These are phyloP conservation scores for Podotricha telesiphe DNA, from an alignment of 2,888 invertebrate genomes.

Conservation along the genomic window DNA sequence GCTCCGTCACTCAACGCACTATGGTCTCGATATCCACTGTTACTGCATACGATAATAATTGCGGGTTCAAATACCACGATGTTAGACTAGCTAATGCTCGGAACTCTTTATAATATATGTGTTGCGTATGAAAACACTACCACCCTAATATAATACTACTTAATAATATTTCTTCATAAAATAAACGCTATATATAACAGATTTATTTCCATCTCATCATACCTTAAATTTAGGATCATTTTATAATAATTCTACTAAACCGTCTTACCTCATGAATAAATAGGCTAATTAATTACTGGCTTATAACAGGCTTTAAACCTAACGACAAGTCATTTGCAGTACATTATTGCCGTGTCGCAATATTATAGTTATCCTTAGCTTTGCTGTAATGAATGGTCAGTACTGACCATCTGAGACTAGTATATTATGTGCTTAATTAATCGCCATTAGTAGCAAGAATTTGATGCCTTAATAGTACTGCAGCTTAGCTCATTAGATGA, in stretches of 20 bases:
- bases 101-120: no score
- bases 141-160: no score
- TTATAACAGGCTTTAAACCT: slow-evolving; percentile 59
- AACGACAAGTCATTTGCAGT: slow-evolving; percentile 78
- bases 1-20: no score
- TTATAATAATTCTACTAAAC: slow-evolving; percentile 33
- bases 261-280: slow-evolving; percentile 44
- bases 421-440: slow-evolving; percentile 60
- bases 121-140: no score
- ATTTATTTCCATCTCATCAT: not conserved
- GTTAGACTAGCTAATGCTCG: no score
- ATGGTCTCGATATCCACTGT: no score
- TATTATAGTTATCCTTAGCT: slow-evolving; percentile 76
- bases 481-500: slow-evolving; percentile 6
- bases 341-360: slow-evolving; percentile 71
- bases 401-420: slow-evolving; percentile 74
- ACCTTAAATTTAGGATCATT: not conserved
- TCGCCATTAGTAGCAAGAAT: slow-evolving; percentile 49
- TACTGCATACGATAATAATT: no score
- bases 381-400: slow-evolving; percentile 73
- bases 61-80: no score
- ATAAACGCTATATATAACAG: not conserved
- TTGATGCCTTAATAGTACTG: slow-evolving; percentile 19
- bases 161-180: no score
- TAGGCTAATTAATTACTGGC: slow-evolving; percentile 62